These are phyloP conservation scores for Kryptolebias marmoratus DNA, from an alignment of 2,113 vertebrate species.

Conservation along the genomic window DNA sequence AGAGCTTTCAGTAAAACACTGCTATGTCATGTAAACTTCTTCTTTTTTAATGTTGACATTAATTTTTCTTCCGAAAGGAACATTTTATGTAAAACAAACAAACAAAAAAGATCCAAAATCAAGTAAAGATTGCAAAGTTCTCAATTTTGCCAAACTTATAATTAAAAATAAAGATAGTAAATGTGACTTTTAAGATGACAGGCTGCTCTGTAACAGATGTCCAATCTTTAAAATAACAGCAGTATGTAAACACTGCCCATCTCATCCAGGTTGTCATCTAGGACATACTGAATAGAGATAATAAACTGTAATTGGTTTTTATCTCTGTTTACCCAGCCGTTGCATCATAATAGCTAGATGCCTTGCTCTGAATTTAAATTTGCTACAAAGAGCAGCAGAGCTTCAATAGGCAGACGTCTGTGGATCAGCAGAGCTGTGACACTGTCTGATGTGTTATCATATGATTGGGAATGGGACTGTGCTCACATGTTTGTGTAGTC, in stretches of 20 bases:
- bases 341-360: constrained; percentile 10
- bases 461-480: not conserved
- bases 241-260: constrained; percentile 24
- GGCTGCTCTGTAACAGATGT: constrained; percentile 4
- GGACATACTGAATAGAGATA: constrained; percentile 53
- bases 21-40: constrained; percentile 12
- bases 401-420: not conserved
- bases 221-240: constrained; percentile 12
- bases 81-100: constrained; percentile 26
- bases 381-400: constrained; percentile 18
- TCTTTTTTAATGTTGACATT: constrained; percentile 11
- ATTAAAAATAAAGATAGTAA: not conserved
- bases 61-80: constrained; percentile 14
- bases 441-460: constrained; percentile 1
- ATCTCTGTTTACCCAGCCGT: constrained; percentile 47
- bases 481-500: not conserved
- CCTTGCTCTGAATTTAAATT: constrained; percentile 40
- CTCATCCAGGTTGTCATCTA: constrained; percentile 40
- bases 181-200: constrained; percentile 8
- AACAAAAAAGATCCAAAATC: constrained; percentile 15
- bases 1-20: constrained; percentile 34
- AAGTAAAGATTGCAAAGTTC: not conserved
- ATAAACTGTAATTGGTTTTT: constrained; percentile 55
- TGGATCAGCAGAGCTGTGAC: not conserved
- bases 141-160: constrained; percentile 11